phyloP scores from a whole-genome alignment of 2,113 vertebrate genomes.

The Toxostoma redivivum region DNA sequence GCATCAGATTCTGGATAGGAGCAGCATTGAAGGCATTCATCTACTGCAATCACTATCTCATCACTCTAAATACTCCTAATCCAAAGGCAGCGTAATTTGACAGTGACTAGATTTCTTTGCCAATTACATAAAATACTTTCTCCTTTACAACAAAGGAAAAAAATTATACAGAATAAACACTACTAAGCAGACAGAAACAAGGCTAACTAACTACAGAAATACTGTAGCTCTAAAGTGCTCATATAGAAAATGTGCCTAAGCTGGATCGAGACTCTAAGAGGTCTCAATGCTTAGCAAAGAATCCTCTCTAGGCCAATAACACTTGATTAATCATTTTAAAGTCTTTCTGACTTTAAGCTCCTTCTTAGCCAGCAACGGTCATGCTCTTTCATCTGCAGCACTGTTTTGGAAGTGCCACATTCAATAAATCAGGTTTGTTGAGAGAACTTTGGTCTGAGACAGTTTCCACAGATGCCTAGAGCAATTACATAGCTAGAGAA shows the following conservation, averaged over 20 bases:
- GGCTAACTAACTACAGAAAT: neutral
- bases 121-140: neutral
- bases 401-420: slow-evolving; percentile 44
- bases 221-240: neutral
- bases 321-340: slow-evolving; percentile 62
- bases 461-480: slow-evolving; percentile 15
- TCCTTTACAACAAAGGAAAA: neutral
- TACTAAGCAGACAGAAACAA: neutral
- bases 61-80: neutral
- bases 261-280: slow-evolving; percentile 10
- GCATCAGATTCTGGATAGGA: neutral
- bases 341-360: slow-evolving; percentile 44
- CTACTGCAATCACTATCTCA: neutral
- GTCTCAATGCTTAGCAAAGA: slow-evolving; percentile 22
- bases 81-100: neutral
- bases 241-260: neutral
- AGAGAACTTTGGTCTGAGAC: slow-evolving; percentile 31
- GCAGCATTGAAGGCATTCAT: neutral
- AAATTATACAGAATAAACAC: neutral
- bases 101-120: neutral
- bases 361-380: slow-evolving; percentile 38
- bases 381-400: slow-evolving; percentile 21
- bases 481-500: slow-evolving; percentile 4
- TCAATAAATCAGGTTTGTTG: slow-evolving; percentile 30
- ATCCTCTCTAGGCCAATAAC: slow-evolving; percentile 48